Evolutionary conservation across 2,888 invertebrate genomes (phyloP).

Genomic region (Seira sanloemensis): DNA sequence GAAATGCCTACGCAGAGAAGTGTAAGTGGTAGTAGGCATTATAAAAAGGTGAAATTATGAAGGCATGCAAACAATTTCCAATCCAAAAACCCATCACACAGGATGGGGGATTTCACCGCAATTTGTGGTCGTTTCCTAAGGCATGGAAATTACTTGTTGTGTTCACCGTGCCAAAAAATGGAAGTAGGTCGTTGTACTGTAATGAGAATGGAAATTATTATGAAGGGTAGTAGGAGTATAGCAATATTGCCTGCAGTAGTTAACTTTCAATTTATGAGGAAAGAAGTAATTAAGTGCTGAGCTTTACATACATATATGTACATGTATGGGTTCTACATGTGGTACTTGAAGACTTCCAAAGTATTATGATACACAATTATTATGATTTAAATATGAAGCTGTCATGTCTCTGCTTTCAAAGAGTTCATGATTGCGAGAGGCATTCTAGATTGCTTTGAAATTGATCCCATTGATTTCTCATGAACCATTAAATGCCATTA

Average conservation of each 20-base stretch:
- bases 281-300: not conserved
- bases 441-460: no score
- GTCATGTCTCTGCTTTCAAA: no score
- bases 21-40: no score
- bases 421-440: no score
- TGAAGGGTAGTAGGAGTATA: not conserved
- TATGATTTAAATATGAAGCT: no score
- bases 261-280: not conserved
- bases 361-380: no score
- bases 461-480: no score
- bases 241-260: not conserved
- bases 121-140: constrained; percentile 24
- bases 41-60: not conserved
- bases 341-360: no score
- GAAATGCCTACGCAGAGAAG: no score
- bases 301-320: no score
- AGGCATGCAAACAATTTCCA: constrained; percentile 27
- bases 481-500: no score
- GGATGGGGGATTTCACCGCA: constrained; percentile 12
- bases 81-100: constrained; percentile 26
- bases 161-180: not conserved
- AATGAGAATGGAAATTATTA: not conserved
- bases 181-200: constrained; percentile 24
- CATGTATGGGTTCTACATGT: no score
- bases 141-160: constrained; percentile 2